These are phyloP conservation scores for Sogatella furcifera DNA, from an alignment of 1,140 invertebrate genomes.

Conservation along the genomic window DNA sequence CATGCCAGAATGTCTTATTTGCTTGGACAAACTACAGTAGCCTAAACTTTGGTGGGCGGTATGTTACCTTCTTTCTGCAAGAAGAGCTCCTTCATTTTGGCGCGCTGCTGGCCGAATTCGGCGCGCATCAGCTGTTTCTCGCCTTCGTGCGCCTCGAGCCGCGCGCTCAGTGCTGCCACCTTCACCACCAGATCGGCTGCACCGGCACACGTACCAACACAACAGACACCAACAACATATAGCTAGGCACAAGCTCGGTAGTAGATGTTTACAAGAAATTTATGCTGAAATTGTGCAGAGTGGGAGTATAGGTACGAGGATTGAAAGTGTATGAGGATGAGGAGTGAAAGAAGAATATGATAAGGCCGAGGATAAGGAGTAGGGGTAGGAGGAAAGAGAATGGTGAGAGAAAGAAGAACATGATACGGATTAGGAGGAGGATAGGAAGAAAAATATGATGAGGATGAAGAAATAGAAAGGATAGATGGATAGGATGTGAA, in stretches of 20 bases:
- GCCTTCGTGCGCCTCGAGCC: conserved; percentile 37
- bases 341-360: too few relatives aligned
- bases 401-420: not conserved
- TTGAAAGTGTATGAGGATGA: too few relatives aligned
- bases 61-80: conserved; percentile 77
- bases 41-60: too few relatives aligned
- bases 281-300: too few relatives aligned
- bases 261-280: too few relatives aligned
- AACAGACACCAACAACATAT: not conserved
- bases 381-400: not conserved
- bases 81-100: conserved; percentile 83
- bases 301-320: too few relatives aligned
- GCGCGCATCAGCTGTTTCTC: conserved; percentile 59
- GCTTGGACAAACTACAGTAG: too few relatives aligned
- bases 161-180: conserved; percentile 28
- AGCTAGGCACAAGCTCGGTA: not conserved
- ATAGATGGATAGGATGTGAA: not conserved
- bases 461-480: not conserved
- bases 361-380: not conserved
- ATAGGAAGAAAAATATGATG: not conserved
- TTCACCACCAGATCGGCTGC: conserved; percentile 18
- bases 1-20: too few relatives aligned
- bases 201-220: not conserved
- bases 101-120: conserved; percentile 79
- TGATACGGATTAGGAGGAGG: not conserved